A percentile compares a stretch with the other conserved stretches of the same genome.
phyloP scores from a whole-genome alignment of 1,140 invertebrate genomes.

The Diachasmimorpha longicaudata region DNA sequence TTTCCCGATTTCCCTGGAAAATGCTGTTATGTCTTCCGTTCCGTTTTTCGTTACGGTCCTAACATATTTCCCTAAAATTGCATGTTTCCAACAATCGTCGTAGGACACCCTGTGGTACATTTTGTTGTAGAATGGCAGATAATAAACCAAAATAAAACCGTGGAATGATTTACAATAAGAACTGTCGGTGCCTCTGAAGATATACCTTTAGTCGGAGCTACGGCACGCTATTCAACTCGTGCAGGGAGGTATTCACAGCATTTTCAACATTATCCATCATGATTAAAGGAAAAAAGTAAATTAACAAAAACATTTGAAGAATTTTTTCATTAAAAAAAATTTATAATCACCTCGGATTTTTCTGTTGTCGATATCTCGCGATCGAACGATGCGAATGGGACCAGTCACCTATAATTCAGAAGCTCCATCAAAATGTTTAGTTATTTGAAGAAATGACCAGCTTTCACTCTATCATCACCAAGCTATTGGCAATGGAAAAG shows the following conservation, averaged over 20 bases:
- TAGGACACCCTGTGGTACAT: neutral
- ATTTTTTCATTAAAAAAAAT: too few species aligned
- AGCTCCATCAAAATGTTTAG: too few species aligned
- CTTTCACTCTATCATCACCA: too few species aligned
- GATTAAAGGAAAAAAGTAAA: too few species aligned
- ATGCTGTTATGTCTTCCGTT: neutral
- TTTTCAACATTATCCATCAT: neutral
- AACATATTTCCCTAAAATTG: neutral
- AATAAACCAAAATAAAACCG: constrained; percentile 47
- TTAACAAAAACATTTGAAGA: too few species aligned
- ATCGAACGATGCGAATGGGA: too few species aligned
- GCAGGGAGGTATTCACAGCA: neutral
- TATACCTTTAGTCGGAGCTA: neutral
- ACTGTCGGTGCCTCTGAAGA: neutral
- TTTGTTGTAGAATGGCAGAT: constrained; percentile 19
- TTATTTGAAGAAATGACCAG: too few species aligned
- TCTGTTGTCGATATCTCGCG: too few species aligned
- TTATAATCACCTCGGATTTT: too few species aligned
- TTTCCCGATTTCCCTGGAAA: neutral
- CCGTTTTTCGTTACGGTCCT: constrained; percentile 12
- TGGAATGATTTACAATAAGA: constrained; percentile 36
- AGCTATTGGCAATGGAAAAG: too few species aligned
- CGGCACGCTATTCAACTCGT: neutral
- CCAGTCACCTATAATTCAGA: too few species aligned
- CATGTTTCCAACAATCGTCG: neutral